Base-by-base conservation (phyloP, 2,113 vertebrate genomes). In the Pandion haliaetus region DNA sequence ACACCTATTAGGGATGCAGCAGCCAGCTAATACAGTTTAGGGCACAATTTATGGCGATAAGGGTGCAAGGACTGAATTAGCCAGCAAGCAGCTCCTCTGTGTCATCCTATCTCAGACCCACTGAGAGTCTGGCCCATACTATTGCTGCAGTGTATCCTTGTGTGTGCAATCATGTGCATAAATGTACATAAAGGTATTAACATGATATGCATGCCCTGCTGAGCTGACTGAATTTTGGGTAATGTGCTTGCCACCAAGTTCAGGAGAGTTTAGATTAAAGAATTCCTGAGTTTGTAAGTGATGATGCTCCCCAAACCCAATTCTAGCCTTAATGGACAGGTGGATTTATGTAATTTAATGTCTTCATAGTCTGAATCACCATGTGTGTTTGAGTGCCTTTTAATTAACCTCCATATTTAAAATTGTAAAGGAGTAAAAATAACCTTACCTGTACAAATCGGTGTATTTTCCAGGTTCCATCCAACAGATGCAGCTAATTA, bases 51-150 rank as follows among this genome's bases (percentile, higher is more conserved):
- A 34, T 29, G 24, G 58, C 3, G 12, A 4, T 26, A 14, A 69
- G 28, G 58, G 20, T 57, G 29, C 73, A 45, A 34, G 26, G 4
- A 8, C 45, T 40, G 59, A n/a, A 26, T 42, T 38, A 59, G 12
- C 17, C 69, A 66, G 63, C 38, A 52, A 12, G 50, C 34, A 73
- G 63, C 45, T 94, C 34, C 49, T 52, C n/a, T 18, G 32, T 28
- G 49, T 63, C 67, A 62, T 90, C 29, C 31, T 59, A 4, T 32
- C 49, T 61, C 63, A 38, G 44, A 29, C 23, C 29, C 63, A 10
- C 12, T 2, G 34, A 55, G 58, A 45, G 8, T 23, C 40, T 69
- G 36, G 28, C 23, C n/a, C 18, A 0, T 32, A 0, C 8, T 21
- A 1, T 13, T 79, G 62, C 58, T 44, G 44, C 65, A 15, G 10